Evolutionary conservation across 2,797 vertebrate genomes (phyloP).

Genomic region (Eutrigla gurnardus): DNA sequence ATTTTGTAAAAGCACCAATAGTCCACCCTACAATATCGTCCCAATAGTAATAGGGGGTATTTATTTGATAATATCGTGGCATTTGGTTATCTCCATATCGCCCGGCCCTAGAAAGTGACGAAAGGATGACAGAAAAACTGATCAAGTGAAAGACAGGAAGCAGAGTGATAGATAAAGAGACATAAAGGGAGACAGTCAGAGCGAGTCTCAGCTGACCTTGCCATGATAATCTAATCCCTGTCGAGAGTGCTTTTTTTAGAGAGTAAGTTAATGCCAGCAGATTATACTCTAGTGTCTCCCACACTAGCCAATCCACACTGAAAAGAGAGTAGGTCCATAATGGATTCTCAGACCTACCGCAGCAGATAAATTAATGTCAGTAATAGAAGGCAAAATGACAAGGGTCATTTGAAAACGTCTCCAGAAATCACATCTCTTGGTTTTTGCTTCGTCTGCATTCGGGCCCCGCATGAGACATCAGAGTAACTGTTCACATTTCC

Average conservation of each 20-base stretch:
- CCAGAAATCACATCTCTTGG: conserved; percentile 9
- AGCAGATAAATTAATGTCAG: conserved; percentile 23
- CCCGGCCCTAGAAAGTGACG: neutral
- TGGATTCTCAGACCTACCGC: conserved; percentile 45
- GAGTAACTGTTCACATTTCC: conserved; percentile 16
- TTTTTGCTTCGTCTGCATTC: conserved; percentile 23
- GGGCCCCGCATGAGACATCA: neutral
- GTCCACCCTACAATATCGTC: too few relatives aligned
- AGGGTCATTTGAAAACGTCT: conserved; percentile 8
- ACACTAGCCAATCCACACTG: conserved; percentile 79
- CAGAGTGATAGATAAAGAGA: conserved; percentile 65
- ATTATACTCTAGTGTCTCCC: conserved; percentile 85
- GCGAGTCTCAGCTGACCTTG: conserved; percentile 84
- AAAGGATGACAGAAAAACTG: conserved; percentile 11
- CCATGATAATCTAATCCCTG: conserved; percentile 89
- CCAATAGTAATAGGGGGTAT: too few relatives aligned
- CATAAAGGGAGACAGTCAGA: conserved; percentile 73
- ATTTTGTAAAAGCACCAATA: too few relatives aligned
- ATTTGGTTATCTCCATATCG: too few relatives aligned
- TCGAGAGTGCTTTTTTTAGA: conserved; percentile 90
- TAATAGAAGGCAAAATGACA: conserved; percentile 5
- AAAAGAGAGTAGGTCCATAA: conserved; percentile 63
- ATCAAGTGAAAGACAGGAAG: conserved; percentile 60
- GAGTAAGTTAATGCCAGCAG: conserved; percentile 88
- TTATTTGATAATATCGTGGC: too few relatives aligned